Base-by-base conservation (phyloP, 2,888 invertebrate genomes). In the Tanytarsus gracilentus region DNA sequence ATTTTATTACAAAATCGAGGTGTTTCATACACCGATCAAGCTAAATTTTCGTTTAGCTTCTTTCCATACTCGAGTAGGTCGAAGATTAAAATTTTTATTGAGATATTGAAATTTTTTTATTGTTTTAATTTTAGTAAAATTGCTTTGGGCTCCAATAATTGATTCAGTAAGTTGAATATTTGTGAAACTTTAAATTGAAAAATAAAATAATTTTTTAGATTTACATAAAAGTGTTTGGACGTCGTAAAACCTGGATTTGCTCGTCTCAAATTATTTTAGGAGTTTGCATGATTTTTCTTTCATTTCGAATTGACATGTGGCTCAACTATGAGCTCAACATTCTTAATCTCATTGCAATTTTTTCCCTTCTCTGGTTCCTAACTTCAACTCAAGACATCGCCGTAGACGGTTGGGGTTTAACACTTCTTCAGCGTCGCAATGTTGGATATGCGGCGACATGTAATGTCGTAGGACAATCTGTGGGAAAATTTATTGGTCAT, bases 361-460 rank as follows among this genome's bases (percentile, higher is more conserved):
- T 99, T 75, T 89, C 98, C 70, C 77, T 83, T 61, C 77, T 99
- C 3, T 98, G 97, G 70, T 96, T 98, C 69, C 77, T 99, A 67
- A 98, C 98, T 4, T 98, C 99, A 1, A 99, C 99, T 1, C 99
- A 99, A 77, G 99, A 99, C 73, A 97, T 99, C 68, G 98, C 96
- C 14, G 98, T 99, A 0, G 99, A 99, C 77, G 99, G 99, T 18
- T 99, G 99, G 99, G 98, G 99, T 0, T 77, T 99, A 9, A 99
- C 98, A 1, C 99, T 99, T 95, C 77, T 99, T 2, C 89, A 93
- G 69, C n/a, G n/a, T n/a, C n/a, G n/a, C n/a, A n/a, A n/a, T n/a
- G n/a, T n/a, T n/a, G n/a, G n/a, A n/a, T n/a, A n/a, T n/a, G n/a
- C n/a, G n/a, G n/a, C n/a, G n/a, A n/a, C n/a, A n/a, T n/a, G n/a